Evolutionary conservation across 2,888 invertebrate species (phyloP).

Genomic region (Anorthoa munda): DNA sequence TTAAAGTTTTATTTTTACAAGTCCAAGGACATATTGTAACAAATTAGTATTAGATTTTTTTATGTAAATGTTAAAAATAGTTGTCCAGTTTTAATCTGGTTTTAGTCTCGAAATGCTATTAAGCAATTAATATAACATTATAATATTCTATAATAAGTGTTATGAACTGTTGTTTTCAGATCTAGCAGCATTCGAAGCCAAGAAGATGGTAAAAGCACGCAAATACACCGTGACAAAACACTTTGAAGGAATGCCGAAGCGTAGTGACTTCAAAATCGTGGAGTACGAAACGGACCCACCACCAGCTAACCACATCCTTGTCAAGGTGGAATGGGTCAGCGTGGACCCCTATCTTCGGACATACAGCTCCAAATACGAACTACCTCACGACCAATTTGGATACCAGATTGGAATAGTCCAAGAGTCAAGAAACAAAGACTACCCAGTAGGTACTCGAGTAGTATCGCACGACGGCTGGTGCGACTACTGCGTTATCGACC

Average conservation of each 20-base stretch:
- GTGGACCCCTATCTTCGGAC: constrained; percentile 21
- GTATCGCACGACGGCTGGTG: constrained; percentile 31
- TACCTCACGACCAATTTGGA: constrained; percentile 38
- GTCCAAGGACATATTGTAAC: too few relatives aligned
- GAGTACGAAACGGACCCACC: background rate
- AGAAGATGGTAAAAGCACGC: constrained; percentile 5
- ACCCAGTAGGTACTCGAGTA: constrained; percentile 19
- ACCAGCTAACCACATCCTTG: constrained; percentile 6
- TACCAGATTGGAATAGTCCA: constrained; percentile 18
- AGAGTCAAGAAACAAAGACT: constrained; percentile 18
- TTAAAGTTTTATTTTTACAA: too few relatives aligned
- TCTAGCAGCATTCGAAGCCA: background rate
- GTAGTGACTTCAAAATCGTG: constrained; percentile 88
- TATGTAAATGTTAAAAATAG: too few relatives aligned
- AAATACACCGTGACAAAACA: constrained; percentile 8
- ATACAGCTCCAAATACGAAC: background rate
- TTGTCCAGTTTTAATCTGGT: background rate
- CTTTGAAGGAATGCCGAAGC: background rate
- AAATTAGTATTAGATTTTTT: background rate
- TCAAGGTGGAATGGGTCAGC: constrained; percentile 35
- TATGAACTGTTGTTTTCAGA: constrained; percentile 9
- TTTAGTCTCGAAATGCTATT: background rate
- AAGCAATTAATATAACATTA: background rate
- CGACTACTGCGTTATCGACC: constrained; percentile 15
- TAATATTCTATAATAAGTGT: too few relatives aligned